These are phyloP conservation scores for Epiblema foenella DNA, from an alignment of 2,888 invertebrate genomes.

Conservation along the genomic window DNA sequence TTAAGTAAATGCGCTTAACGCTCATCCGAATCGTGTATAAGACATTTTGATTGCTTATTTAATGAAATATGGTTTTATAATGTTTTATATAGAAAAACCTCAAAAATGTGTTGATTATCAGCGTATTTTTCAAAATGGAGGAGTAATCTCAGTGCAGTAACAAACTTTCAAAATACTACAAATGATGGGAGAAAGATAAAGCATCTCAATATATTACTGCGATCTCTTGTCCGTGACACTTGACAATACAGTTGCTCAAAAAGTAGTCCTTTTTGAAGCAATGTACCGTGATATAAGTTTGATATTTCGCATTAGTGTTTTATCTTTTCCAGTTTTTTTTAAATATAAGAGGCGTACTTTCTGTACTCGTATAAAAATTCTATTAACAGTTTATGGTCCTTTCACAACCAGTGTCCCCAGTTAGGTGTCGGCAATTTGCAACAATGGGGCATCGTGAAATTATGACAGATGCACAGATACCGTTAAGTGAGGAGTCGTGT, in stretches of 20 bases:
- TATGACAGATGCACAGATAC: conserved; percentile 38
- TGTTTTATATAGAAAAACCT: neutral
- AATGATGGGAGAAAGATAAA: no score
- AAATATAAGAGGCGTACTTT: no score
- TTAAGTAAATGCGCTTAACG: conserved; percentile 19
- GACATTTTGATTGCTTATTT: conserved; percentile 21
- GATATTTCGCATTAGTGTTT: no score
- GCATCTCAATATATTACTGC: no score
- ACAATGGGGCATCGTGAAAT: conserved; percentile 36
- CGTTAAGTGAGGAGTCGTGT: conserved; percentile 63
- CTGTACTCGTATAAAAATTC: neutral
- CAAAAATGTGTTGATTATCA: neutral
- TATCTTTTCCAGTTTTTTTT: no score
- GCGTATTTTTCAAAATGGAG: neutral
- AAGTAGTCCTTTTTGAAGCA: no score
- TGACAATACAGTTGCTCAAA: no score
- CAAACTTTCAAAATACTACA: neutral
- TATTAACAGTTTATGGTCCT: conserved; percentile 19
- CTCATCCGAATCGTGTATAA: neutral
- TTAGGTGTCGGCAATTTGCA: conserved; percentile 38
- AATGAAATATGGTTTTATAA: conserved; percentile 8
- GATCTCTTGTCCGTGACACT: no score
- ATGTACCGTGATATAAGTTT: no score
- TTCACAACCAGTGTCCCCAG: conserved; percentile 1
- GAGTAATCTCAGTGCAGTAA: neutral